A percentile compares a stretch with the other conserved stretches of the same genome.
Evolutionary conservation across 1,140 invertebrate species (phyloP).

Genomic region (Bombyx mandarina): DNA sequence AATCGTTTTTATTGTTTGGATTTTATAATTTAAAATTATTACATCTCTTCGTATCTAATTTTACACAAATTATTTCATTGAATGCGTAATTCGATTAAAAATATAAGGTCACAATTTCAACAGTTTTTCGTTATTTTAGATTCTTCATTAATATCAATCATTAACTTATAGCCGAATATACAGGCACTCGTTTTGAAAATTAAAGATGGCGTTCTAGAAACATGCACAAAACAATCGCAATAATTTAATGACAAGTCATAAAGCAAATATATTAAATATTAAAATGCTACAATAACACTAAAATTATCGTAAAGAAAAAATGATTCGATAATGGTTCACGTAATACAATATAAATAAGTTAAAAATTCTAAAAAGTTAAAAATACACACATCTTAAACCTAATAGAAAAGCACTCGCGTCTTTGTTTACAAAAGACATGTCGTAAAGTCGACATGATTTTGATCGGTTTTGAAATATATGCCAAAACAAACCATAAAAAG

Average conservation of each 20-base stretch:
- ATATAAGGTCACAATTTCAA: conserved; percentile 46
- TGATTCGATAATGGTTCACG: conserved; percentile 65
- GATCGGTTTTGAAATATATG: conserved; percentile 18
- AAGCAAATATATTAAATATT: conserved; percentile 71
- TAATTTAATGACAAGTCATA: conserved; percentile 60
- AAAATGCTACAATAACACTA: conserved; percentile 59
- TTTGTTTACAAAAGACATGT: conserved; percentile 37
- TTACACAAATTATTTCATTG: conserved; percentile 38
- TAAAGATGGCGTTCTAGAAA: conserved; percentile 57
- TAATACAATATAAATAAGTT: conserved; percentile 71
- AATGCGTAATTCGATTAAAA: conserved; percentile 26
- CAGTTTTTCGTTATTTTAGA: conserved; percentile 14
- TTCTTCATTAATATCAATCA: conserved; percentile 24
- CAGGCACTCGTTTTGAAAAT: conserved; percentile 57
- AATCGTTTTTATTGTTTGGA: conserved; percentile 50
- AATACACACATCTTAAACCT: conserved; percentile 68
- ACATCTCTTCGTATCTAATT: conserved; percentile 52
- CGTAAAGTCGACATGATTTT: conserved; percentile 24
- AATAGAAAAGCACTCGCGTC: conserved; percentile 67
- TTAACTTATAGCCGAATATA: conserved; percentile 25
- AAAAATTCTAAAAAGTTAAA: conserved; percentile 71
- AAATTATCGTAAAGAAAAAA: conserved; percentile 66
- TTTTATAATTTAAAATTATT: conserved; percentile 43
- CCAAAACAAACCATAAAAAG: conserved; percentile 47
- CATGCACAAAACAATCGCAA: conserved; percentile 59